Percentiles rank a stretch among this genome's conserved stretches.
These are phyloP conservation scores for Oreochromis tanganicae DNA, from an alignment of 2,113 vertebrate genomes.

Conservation along the genomic window DNA sequence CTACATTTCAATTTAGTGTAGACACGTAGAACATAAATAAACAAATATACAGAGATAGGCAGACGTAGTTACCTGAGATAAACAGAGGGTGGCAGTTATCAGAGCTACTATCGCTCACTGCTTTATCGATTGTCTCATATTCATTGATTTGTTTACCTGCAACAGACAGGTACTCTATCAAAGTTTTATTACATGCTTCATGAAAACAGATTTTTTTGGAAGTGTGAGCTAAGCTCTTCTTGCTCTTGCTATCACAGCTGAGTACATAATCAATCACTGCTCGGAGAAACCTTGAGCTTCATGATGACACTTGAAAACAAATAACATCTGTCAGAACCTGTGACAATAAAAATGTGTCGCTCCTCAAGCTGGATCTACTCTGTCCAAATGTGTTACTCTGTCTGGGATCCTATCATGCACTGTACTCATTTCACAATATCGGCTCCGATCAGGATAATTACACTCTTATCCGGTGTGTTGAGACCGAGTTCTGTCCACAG, in stretches of 20 bases:
- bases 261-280: slow-evolving; percentile 28
- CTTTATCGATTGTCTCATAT: slow-evolving; percentile 22
- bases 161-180: slow-evolving; percentile 36
- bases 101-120: background rate
- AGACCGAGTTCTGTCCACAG: background rate
- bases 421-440: slow-evolving; percentile 9
- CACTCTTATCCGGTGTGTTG: background rate
- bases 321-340: slow-evolving; percentile 20
- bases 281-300: background rate
- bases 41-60: background rate
- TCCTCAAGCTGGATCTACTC: background rate
- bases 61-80: background rate
- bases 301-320: slow-evolving; percentile 15
- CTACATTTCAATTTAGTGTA: background rate
- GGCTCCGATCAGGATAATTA: slow-evolving; percentile 16
- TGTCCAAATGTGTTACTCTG: background rate
- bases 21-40: background rate
- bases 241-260: background rate
- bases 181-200: slow-evolving; percentile 40
- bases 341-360: background rate
- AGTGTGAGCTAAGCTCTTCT: slow-evolving; percentile 31
- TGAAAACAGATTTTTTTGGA: slow-evolving; percentile 35
- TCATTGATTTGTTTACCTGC: slow-evolving; percentile 47
- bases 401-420: background rate
- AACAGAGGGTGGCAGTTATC: slow-evolving; percentile 6